A percentile compares a stretch with the other conserved stretches of the same genome.
phyloP scores from a whole-genome alignment of 30 jellyfish, hydroid and myxozoan genomes.

The Rhopilema esculentum region DNA sequence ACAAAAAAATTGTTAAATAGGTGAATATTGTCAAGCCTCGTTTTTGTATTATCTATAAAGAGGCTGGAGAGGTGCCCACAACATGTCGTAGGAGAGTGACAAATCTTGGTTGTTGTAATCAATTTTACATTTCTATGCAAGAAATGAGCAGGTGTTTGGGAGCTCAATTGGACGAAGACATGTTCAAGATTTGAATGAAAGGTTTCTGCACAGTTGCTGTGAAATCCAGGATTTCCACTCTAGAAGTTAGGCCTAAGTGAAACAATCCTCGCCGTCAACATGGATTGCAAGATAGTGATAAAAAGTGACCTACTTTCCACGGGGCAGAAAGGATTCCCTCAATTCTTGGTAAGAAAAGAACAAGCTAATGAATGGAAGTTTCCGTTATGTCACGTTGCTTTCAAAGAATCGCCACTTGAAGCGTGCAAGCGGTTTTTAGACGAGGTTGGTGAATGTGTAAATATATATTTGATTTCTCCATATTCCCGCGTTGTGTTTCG shows the following conservation, averaged over 20 bases:
- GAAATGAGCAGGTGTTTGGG: not conserved
- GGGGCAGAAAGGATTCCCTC: conserved; percentile 13
- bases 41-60: no score
- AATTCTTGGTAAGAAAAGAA: conserved; percentile 18
- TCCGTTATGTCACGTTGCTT: not conserved
- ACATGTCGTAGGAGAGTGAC: no score
- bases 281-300: conserved; percentile 58
- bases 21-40: no score
- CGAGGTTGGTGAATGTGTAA: conserved; percentile 33
- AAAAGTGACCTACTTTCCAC: not conserved
- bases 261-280: not conserved
- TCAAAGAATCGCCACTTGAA: conserved; percentile 36
- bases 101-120: no score
- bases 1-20: no score
- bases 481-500: no score
- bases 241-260: not conserved
- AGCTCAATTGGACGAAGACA: not conserved
- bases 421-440: conserved; percentile 32
- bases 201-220: not conserved
- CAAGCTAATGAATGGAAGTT: conserved; percentile 37
- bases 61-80: not conserved
- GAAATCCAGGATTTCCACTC: not conserved
- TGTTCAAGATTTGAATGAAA: not conserved
- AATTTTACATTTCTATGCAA: not conserved
- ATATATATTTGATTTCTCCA: no score